Conservation (phyloP, 2,888 invertebrate species). For the Campoplex nolae region DNA sequence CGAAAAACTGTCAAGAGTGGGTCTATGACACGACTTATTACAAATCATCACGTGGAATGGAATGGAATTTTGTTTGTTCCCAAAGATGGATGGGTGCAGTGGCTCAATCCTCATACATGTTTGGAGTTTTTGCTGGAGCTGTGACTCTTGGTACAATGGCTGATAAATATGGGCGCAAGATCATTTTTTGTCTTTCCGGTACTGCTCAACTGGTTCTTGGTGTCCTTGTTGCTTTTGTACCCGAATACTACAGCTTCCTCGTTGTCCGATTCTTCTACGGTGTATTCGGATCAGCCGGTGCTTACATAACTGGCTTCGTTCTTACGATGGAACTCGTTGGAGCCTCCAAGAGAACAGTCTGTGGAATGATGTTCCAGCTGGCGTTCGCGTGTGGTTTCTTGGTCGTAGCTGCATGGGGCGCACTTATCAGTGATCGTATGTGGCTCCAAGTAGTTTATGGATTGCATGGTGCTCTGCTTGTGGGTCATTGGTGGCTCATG, state of each 20-base stretch:
- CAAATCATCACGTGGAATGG: constrained; percentile 90
- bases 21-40: constrained; percentile 91
- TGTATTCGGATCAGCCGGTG: constrained; percentile 93
- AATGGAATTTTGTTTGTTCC: constrained; percentile 94
- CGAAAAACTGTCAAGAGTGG: constrained; percentile 86
- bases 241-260: constrained; percentile 91
- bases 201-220: constrained; percentile 89
- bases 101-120: constrained; percentile 92
- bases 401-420: constrained; percentile 94
- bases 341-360: constrained; percentile 91
- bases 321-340: constrained; percentile 94
- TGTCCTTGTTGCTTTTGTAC: constrained; percentile 89
- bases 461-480: constrained; percentile 89
- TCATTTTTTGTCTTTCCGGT: constrained; percentile 92
- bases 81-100: constrained; percentile 92
- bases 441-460: constrained; percentile 93
- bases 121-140: constrained; percentile 93
- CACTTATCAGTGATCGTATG: constrained; percentile 90
- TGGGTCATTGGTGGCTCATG: constrained; percentile 95
- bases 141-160: constrained; percentile 92
- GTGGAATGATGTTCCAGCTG: constrained; percentile 92
- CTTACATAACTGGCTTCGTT: constrained; percentile 88
- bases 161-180: constrained; percentile 92
- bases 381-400: constrained; percentile 93
- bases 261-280: constrained; percentile 90